These are phyloP conservation scores for Euleptes europaea DNA, from an alignment of 2,113 vertebrate genomes.

Conservation along the genomic window DNA sequence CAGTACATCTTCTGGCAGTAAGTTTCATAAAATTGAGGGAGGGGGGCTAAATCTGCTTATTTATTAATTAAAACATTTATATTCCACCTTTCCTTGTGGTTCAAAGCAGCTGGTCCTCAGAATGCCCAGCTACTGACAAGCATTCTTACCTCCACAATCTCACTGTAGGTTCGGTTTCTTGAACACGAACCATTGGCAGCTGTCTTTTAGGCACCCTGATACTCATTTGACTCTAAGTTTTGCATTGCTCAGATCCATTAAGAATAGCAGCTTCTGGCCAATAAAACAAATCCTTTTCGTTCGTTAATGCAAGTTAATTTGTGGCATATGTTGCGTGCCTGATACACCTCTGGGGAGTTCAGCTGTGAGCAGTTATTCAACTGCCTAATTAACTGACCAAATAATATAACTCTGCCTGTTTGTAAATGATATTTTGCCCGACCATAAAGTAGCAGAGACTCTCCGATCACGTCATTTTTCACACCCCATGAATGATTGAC, in stretches of 20 bases:
- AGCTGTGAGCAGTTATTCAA: not conserved
- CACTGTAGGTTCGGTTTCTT: no score
- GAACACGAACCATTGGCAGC: no score
- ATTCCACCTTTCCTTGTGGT: no score
- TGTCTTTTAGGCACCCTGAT: no score
- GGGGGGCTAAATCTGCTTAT: no score
- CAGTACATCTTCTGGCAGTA: no score
- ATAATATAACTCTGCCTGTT: constrained; percentile 5
- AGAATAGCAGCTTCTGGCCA: not conserved
- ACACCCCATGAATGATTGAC: not conserved
- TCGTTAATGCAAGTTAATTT: constrained; percentile 5
- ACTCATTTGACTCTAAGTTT: not conserved
- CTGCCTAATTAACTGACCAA: constrained; percentile 24
- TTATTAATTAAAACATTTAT: no score
- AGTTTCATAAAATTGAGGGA: no score
- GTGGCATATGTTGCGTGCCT: not conserved
- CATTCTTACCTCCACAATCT: no score
- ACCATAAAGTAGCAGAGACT: not conserved
- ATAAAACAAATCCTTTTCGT: constrained; percentile 2
- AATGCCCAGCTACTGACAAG: no score
- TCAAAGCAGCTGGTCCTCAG: no score
- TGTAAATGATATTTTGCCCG: constrained; percentile 3
- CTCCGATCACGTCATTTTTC: not conserved
- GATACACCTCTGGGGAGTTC: not conserved
- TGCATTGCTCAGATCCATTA: not conserved